phyloP scores from a whole-genome alignment of 2,113 vertebrate genomes.

The Prionailurus viverrinus region DNA sequence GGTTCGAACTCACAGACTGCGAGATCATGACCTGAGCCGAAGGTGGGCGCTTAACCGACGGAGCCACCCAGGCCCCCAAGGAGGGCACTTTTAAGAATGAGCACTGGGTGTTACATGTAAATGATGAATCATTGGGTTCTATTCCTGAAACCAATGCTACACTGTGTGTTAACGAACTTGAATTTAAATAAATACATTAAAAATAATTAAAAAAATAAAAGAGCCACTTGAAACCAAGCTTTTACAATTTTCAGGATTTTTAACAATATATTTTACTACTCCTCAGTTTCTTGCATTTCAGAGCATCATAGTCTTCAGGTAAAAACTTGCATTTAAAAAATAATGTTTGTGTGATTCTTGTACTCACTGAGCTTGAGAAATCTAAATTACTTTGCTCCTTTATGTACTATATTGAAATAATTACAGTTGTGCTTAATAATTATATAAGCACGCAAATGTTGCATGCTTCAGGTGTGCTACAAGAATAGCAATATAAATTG shows the following conservation, averaged over 20 bases:
- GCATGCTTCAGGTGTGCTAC: neutral
- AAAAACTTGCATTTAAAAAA: neutral
- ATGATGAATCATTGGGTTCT: no score
- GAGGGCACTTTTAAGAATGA: no score
- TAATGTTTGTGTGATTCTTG: neutral
- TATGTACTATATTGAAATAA: neutral
- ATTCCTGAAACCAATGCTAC: no score
- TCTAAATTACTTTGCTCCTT: neutral
- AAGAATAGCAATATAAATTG: neutral
- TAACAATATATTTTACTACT: neutral
- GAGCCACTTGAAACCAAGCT: neutral
- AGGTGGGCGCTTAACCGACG: no score
- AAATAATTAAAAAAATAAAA: neutral
- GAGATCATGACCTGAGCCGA: no score
- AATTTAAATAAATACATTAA: no score
- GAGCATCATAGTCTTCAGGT: neutral
- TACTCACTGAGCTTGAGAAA: slow-evolving; percentile 48
- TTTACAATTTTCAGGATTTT: neutral
- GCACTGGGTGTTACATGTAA: no score
- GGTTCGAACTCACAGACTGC: no score
- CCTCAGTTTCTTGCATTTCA: neutral
- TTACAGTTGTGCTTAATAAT: neutral
- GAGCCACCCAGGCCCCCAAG: no score
- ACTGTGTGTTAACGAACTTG: no score
- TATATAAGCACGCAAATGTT: neutral